phyloP scores from a whole-genome alignment of 2,797 vertebrate species.

The Cheirogaleus major region DNA sequence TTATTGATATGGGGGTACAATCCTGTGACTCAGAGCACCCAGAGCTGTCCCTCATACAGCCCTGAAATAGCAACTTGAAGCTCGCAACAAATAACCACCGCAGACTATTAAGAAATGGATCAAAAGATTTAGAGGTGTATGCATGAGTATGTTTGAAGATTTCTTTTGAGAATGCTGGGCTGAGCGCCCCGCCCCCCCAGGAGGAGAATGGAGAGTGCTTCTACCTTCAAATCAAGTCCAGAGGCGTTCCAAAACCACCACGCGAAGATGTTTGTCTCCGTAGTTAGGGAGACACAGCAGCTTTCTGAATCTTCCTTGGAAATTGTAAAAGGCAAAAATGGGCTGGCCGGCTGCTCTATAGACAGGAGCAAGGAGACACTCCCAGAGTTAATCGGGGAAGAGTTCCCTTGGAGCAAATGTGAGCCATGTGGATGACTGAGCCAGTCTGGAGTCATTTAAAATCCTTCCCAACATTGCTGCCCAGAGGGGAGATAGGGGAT shows the following conservation, averaged over 20 bases:
- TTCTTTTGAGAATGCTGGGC: background rate
- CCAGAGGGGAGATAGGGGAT: background rate
- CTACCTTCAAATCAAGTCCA: background rate
- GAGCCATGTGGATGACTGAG: background rate
- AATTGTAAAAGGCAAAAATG: background rate
- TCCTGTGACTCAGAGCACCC: background rate
- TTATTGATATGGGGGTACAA: background rate
- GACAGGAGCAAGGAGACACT: background rate
- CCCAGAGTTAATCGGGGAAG: background rate
- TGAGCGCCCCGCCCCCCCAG: accelerated
- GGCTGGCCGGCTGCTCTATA: background rate
- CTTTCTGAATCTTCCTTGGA: background rate
- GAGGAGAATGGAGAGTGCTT: background rate
- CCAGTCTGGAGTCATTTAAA: background rate
- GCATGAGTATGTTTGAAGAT: background rate
- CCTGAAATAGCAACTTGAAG: background rate
- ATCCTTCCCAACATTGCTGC: background rate
- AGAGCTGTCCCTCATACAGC: background rate
- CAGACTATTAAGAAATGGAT: background rate
- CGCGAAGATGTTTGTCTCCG: background rate
- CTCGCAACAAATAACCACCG: background rate
- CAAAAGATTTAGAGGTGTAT: background rate
- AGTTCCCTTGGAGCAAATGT: background rate
- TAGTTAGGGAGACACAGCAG: background rate
- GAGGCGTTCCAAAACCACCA: background rate